Evolutionary conservation across 2,113 vertebrate species (phyloP).

Genomic region (Neomonachus schauinslandi): DNA sequence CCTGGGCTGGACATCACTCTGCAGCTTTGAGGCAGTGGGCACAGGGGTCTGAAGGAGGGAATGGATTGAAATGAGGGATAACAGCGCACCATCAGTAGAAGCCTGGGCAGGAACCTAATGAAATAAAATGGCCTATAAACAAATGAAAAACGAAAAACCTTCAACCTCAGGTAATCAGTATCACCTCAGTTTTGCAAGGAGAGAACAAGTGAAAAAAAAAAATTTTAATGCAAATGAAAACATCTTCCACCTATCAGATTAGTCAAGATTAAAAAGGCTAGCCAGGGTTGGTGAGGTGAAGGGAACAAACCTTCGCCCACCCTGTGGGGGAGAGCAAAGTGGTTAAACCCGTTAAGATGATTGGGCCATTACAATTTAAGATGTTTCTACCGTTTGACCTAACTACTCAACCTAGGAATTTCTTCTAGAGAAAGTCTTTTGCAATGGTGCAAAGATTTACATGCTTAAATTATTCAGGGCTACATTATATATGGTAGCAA

Average conservation of each 20-base stretch:
- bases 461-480: background rate
- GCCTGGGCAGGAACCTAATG: background rate
- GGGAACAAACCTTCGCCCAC: background rate
- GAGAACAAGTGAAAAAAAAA: background rate
- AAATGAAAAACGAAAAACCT: background rate
- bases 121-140: background rate
- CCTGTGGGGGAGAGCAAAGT: background rate
- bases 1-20: background rate
- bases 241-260: background rate
- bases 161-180: background rate
- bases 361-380: background rate
- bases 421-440: slow-evolving; percentile 48
- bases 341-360: background rate
- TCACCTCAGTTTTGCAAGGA: background rate
- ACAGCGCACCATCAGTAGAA: background rate
- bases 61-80: background rate
- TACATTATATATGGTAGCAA: background rate
- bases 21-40: background rate
- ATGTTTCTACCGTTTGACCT: background rate
- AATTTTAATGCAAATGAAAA: background rate
- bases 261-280: background rate
- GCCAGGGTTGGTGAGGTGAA: background rate
- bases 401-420: slow-evolving; percentile 41
- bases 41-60: background rate
- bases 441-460: slow-evolving; percentile 40